Evolutionary conservation across 2,113 vertebrate species (phyloP), one percentile per base, ranked within the genome.

Genomic region (Tupaia chinensis): DNA sequence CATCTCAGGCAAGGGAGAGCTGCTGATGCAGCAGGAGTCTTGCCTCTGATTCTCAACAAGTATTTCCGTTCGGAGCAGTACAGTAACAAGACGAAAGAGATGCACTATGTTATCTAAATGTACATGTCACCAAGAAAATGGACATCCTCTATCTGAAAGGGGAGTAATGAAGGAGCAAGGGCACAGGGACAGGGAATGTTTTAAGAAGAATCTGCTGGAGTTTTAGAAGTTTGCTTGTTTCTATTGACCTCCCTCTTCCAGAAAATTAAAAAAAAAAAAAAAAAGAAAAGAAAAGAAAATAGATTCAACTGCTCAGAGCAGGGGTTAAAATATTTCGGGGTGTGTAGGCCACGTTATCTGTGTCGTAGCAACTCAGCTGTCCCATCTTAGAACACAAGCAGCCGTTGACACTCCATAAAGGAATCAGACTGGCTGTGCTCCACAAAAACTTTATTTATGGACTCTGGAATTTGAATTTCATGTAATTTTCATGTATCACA

Each of bases 391-490:
- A 29, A 15, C 83, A 68, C 2, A 85, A 66, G 68, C 78, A 44
- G 20, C 70, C 90, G 10, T 27, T 0, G 4, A 44, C 20, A 14
- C 44, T 76, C 93, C 89, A 76, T 25, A 61, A 80, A 61, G 13
- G 4, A 56, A 65, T 87, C 65, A 25, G 10, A 65, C 25, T 89
- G 89, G 90, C 94, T 15, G 1, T 66, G 53, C 34, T 74, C 87
- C 94, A 95, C 7, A 13, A 80, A 72, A 89, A 69, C 60, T 95
- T 89, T 96, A 94, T 95, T 94, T 94, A 91, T 70, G 86, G 69
- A 73, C 44, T 13, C 9, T 22, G 70, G 77, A 86, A 96, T 97
- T 91, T 93, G 93, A 97, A 96, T 96, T 96, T 92, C 94, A 93
- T 93, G 66, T 95, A 84, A 92, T 69, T 95, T 96, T 97, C 91